A percentile compares a stretch with the other conserved stretches of the same genome.
phyloP scores from a whole-genome alignment of 37 sponge, comb jelly and placozoan species.

The Tethya wilhelma region DNA sequence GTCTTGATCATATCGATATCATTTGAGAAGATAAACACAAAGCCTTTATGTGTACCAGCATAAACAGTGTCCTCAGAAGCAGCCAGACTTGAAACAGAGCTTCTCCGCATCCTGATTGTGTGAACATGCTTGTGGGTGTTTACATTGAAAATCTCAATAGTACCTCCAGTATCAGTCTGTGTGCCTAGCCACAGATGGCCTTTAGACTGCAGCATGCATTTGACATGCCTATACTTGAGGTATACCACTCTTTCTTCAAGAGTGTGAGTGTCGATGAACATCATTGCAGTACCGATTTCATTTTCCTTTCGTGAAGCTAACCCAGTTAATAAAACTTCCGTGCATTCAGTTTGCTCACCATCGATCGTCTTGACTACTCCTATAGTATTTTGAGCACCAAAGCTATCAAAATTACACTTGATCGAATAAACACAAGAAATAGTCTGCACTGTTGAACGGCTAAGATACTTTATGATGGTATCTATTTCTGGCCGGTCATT shows the following conservation, averaged over 20 bases:
- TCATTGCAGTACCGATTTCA: constrained; percentile 56
- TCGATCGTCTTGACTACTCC: not conserved
- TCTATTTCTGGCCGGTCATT: constrained; percentile 43
- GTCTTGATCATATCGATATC: not conserved
- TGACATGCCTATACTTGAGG: constrained; percentile 64
- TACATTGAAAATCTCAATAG: constrained; percentile 55
- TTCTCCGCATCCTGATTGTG: constrained; percentile 52
- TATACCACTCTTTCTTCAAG: constrained; percentile 36
- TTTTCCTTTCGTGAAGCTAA: constrained; percentile 72
- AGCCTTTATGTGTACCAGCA: constrained; percentile 72
- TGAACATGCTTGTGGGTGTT: constrained; percentile 41
- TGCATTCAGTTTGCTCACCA: no score
- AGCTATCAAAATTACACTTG: constrained; percentile 31
- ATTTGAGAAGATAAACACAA: constrained; percentile 31
- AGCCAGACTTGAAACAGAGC: constrained; percentile 58
- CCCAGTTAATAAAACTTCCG: constrained; percentile 15
- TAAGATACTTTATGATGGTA: constrained; percentile 20
- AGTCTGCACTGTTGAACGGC: constrained; percentile 29
- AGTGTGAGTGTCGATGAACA: constrained; percentile 45
- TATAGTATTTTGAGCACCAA: constrained; percentile 23
- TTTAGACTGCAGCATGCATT: constrained; percentile 49
- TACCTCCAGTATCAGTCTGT: constrained; percentile 51
- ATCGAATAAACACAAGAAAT: constrained; percentile 38
- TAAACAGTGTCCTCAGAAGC: constrained; percentile 49
- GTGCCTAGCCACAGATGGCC: constrained; percentile 74